Evolutionary conservation across 1,140 invertebrate genomes (phyloP).

Genomic region (Druon quercuslanigerum): DNA sequence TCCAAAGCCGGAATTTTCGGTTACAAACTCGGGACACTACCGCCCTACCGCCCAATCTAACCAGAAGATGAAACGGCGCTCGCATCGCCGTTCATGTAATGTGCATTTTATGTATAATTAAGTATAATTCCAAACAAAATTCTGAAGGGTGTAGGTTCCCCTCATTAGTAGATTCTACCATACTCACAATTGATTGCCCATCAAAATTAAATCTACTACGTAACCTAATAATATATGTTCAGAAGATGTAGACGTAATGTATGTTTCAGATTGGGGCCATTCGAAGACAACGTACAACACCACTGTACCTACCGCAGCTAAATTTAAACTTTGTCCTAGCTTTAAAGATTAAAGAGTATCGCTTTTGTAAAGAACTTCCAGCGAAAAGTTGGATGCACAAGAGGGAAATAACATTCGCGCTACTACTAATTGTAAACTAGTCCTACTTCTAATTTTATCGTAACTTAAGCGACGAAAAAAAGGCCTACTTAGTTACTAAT

Average conservation of each 20-base stretch:
- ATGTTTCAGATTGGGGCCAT: conserved; percentile 72
- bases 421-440: conserved; percentile 34
- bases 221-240: too few relatives aligned
- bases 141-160: too few relatives aligned
- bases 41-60: too few relatives aligned
- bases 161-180: too few relatives aligned
- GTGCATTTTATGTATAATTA: too few relatives aligned
- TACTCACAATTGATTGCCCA: too few relatives aligned
- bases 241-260: background rate
- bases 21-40: too few relatives aligned
- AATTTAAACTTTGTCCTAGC: conserved; percentile 45
- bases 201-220: too few relatives aligned
- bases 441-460: conserved; percentile 11
- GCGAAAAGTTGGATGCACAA: conserved; percentile 41
- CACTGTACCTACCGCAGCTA: conserved; percentile 54
- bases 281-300: conserved; percentile 67
- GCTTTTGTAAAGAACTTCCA: conserved; percentile 37
- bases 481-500: conserved; percentile 64
- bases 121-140: too few relatives aligned
- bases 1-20: too few relatives aligned
- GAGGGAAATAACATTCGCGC: conserved; percentile 37
- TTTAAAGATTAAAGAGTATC: conserved; percentile 42
- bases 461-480: conserved; percentile 60
- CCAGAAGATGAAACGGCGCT: too few relatives aligned
- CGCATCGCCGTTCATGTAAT: too few relatives aligned